A percentile compares a stretch with the other conserved stretches of the same genome.
These are phyloP conservation scores for Cyphomyrus discorhynchus DNA, from an alignment of 2,113 vertebrate species.

Conservation along the genomic window DNA sequence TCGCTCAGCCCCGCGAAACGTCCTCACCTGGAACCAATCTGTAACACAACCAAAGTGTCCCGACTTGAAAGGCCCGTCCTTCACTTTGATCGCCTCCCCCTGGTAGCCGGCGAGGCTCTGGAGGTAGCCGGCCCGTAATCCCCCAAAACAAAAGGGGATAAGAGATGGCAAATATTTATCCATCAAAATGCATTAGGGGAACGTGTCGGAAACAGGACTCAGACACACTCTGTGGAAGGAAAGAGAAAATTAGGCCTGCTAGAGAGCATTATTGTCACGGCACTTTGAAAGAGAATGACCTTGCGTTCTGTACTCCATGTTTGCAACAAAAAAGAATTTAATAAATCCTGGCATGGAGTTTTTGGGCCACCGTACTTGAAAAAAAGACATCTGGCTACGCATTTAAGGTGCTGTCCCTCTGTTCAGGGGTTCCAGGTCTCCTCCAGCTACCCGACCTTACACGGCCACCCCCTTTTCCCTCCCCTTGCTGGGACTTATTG, in stretches of 20 bases:
- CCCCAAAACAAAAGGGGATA: slow-evolving; percentile 42
- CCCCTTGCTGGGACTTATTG: background rate
- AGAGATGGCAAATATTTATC: slow-evolving; percentile 21
- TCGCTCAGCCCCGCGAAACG: slow-evolving; percentile 21
- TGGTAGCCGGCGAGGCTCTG: slow-evolving; percentile 22
- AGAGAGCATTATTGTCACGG: slow-evolving; percentile 26
- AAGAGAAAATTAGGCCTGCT: slow-evolving; percentile 38
- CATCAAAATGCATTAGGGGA: slow-evolving; percentile 50
- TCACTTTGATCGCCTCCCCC: slow-evolving; percentile 52
- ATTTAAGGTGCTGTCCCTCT: background rate
- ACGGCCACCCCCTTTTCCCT: background rate
- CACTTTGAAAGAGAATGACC: background rate
- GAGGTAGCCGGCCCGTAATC: slow-evolving; percentile 45
- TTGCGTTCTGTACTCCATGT: background rate
- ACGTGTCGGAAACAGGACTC: slow-evolving; percentile 44
- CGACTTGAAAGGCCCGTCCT: slow-evolving; percentile 60
- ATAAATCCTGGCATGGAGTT: background rate
- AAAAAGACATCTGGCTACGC: background rate
- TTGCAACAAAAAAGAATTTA: background rate
- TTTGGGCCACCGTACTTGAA: too few species aligned
- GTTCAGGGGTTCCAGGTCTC: background rate
- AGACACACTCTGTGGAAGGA: slow-evolving; percentile 37
- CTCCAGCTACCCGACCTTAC: background rate
- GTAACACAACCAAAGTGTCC: slow-evolving; percentile 61
- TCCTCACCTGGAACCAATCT: slow-evolving; percentile 72